Conservation (phyloP, 2,113 vertebrate genomes). For the Raphicerus campestris region DNA sequence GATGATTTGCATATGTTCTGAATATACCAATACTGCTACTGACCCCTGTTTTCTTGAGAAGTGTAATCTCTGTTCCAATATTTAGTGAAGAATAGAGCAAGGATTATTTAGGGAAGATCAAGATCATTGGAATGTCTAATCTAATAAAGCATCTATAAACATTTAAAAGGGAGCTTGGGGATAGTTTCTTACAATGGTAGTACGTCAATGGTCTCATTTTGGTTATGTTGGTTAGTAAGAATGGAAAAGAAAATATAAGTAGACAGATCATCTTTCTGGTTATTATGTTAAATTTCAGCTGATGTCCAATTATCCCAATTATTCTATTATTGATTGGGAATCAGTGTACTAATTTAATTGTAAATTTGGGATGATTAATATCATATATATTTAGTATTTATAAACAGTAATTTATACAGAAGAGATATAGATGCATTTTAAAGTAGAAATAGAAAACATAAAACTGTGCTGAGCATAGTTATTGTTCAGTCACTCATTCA, state of each 20-base stretch:
- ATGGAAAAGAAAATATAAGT: background rate
- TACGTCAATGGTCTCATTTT: background rate
- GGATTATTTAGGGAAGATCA: background rate
- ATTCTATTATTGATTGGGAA: background rate
- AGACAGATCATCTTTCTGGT: background rate
- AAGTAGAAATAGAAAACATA: background rate
- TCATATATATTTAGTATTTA: background rate
- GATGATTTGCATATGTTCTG: background rate
- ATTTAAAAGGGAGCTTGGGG: background rate
- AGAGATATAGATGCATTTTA: background rate
- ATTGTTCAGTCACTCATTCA: background rate
- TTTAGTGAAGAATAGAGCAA: background rate
- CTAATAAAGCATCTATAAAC: background rate
- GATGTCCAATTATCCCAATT: background rate
- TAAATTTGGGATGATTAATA: background rate
- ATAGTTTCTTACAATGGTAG: background rate
- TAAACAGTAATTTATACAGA: background rate
- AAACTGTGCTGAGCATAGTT: background rate
- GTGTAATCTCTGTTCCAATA: background rate
- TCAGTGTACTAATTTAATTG: background rate
- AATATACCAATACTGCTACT: background rate
- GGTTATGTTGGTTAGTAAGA: background rate
- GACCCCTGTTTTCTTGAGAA: background rate
- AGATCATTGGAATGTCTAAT: background rate
- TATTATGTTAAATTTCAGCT: background rate